phyloP scores from a whole-genome alignment of 2,888 invertebrate species.

The Campaea margaritaria region DNA sequence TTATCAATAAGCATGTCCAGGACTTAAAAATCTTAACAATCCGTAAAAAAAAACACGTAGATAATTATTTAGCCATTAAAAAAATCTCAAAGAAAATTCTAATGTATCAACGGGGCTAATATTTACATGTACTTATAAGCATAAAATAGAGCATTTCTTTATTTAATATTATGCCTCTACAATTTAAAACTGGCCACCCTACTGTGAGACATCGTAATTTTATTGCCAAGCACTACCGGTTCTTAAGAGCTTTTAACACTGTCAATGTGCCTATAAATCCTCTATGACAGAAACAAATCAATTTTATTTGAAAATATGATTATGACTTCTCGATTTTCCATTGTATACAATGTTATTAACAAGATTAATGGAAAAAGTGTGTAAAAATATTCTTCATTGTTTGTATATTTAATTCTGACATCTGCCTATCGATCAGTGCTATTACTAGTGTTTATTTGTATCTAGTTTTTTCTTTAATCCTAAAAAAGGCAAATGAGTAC shows the following conservation, averaged over 20 bases:
- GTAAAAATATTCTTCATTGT: background rate
- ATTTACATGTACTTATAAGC: no score
- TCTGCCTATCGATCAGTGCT: background rate
- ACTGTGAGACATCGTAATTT: conserved; percentile 32
- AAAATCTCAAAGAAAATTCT: no score
- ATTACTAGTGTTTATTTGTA: no score
- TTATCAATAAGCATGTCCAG: no score
- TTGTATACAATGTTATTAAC: background rate
- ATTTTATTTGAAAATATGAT: conserved; percentile 24
- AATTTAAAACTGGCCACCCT: conserved; percentile 43
- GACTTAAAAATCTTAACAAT: no score
- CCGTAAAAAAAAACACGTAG: no score
- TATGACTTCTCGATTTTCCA: conserved; percentile 15
- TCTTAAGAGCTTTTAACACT: conserved; percentile 38
- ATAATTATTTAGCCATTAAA: no score
- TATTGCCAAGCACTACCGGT: conserved; percentile 47
- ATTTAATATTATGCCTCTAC: no score
- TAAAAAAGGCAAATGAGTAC: no score
- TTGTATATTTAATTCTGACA: background rate
- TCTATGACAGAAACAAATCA: conserved; percentile 38
- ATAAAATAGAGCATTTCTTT: no score
- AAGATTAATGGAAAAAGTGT: background rate
- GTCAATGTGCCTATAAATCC: conserved; percentile 42
- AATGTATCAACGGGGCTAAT: no score
- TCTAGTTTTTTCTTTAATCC: no score